Conservation (phyloP, 2,888 invertebrate genomes). For the Stegana nigrithorax region DNA sequence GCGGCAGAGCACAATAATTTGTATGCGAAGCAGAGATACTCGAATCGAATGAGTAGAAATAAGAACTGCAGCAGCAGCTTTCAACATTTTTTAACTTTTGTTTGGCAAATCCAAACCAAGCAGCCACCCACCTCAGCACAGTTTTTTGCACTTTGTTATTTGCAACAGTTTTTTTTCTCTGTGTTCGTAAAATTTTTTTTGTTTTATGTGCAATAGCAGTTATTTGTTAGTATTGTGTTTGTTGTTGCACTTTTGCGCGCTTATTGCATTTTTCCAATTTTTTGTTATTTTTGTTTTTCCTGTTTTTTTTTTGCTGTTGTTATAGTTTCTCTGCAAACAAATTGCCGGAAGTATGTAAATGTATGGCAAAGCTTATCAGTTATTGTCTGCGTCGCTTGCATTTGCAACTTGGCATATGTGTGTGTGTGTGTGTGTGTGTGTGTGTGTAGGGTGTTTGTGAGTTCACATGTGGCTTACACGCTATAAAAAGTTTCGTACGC, state of each 20-base stretch:
- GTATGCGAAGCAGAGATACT: slow-evolving; percentile 43
- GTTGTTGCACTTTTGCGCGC: slow-evolving; percentile 31
- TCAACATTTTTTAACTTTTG: neutral
- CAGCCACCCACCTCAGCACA: no score
- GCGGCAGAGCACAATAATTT: slow-evolving; percentile 47
- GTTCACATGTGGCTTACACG: slow-evolving; percentile 14
- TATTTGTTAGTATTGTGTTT: neutral
- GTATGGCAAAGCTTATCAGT: slow-evolving; percentile 59
- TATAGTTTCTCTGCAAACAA: slow-evolving; percentile 47
- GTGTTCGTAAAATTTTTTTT: slow-evolving; percentile 22
- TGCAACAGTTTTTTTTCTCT: slow-evolving; percentile 45
- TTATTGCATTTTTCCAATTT: slow-evolving; percentile 49
- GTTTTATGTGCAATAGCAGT: slow-evolving; percentile 6
- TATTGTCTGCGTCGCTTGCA: slow-evolving; percentile 52
- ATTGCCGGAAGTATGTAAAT: slow-evolving; percentile 62
- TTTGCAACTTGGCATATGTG: neutral
- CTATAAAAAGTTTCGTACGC: no score
- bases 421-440: slow-evolving; percentile 5
- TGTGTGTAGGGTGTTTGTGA: neutral
- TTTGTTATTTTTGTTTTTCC: slow-evolving; percentile 39
- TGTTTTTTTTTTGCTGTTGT: slow-evolving; percentile 24
- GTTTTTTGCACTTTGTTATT: slow-evolving; percentile 17
- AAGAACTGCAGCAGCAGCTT: slow-evolving; percentile 12
- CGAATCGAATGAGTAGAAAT: slow-evolving; percentile 12
- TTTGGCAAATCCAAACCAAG: slow-evolving; percentile 6